Evolutionary conservation across 1,140 invertebrate genomes (phyloP).

Genomic region (Drosophila miranda): DNA sequence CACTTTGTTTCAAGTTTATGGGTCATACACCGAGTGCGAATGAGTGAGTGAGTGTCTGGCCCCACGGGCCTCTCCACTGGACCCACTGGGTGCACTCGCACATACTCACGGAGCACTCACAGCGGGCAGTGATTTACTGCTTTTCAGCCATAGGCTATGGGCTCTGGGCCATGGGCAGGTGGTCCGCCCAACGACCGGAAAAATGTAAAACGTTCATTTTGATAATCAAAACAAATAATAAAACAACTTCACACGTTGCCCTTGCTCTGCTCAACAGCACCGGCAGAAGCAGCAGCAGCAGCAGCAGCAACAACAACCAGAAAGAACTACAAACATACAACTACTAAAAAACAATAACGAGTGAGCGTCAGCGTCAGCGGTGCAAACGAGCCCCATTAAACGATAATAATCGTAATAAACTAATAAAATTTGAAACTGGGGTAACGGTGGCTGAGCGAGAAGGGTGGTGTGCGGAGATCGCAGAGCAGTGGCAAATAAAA

Average conservation of each 20-base stretch:
- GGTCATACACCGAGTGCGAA: constrained; percentile 50
- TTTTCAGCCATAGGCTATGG: constrained; percentile 16
- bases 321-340: constrained; percentile 11
- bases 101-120: constrained; percentile 26
- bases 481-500: constrained; percentile 15
- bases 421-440: constrained; percentile 79
- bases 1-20: constrained; percentile 74
- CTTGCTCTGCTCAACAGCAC: constrained; percentile 48
- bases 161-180: constrained; percentile 21
- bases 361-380: constrained; percentile 14
- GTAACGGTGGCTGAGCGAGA: constrained; percentile 42
- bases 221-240: constrained; percentile 82
- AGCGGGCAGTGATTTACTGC: constrained; percentile 65
- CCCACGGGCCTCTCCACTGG: constrained; percentile 12
- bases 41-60: constrained; percentile 27
- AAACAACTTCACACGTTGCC: constrained; percentile 72
- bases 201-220: constrained; percentile 76
- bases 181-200: constrained; percentile 70
- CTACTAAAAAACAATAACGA: constrained; percentile 21
- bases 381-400: constrained; percentile 70
- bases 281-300: constrained; percentile 24
- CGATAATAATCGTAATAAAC: constrained; percentile 82
- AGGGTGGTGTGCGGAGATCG: not conserved
- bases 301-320: constrained; percentile 28
- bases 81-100: constrained; percentile 38